phyloP scores from a whole-genome alignment of 1,140 invertebrate species.

The Tetranychus urticae region DNA sequence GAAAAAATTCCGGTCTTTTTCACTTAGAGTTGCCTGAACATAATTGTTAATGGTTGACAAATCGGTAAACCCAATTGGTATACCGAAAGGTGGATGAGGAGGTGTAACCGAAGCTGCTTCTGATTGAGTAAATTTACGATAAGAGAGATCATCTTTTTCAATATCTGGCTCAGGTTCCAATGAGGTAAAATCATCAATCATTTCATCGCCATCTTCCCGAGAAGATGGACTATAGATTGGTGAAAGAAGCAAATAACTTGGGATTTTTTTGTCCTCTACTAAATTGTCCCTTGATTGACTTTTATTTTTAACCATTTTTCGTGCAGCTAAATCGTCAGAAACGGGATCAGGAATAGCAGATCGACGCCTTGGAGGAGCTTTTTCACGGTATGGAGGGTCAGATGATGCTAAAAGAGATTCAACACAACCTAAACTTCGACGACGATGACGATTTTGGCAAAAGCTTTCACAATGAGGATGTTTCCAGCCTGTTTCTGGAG shows the following conservation, averaged over 20 bases:
- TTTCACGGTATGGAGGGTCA: conserved; percentile 6
- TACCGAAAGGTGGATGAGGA: conserved; percentile 65
- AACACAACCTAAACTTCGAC: neutral
- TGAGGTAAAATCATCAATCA: neutral
- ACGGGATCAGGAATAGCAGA: conserved; percentile 32
- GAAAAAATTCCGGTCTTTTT: neutral
- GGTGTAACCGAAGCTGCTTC: conserved; percentile 39
- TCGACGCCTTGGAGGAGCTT: conserved; percentile 17
- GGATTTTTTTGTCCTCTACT: conserved; percentile 27
- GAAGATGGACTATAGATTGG: conserved; percentile 27
- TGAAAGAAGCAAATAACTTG: conserved; percentile 43
- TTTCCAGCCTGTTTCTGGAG: neutral
- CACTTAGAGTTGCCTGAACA: neutral
- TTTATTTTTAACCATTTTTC: conserved; percentile 30
- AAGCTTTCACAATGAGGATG: neutral
- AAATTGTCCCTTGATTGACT: neutral
- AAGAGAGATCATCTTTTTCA: conserved; percentile 54
- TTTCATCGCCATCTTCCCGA: conserved; percentile 9
- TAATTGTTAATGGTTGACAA: neutral
- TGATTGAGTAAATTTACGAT: conserved; percentile 49
- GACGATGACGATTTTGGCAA: neutral
- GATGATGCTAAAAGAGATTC: neutral
- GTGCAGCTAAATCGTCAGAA: conserved; percentile 51
- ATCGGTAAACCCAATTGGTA: conserved; percentile 26
- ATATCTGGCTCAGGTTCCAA: conserved; percentile 41